Evolutionary conservation across 2,888 invertebrate species (phyloP).

Genomic region (Drosophila fulvimacula): DNA sequence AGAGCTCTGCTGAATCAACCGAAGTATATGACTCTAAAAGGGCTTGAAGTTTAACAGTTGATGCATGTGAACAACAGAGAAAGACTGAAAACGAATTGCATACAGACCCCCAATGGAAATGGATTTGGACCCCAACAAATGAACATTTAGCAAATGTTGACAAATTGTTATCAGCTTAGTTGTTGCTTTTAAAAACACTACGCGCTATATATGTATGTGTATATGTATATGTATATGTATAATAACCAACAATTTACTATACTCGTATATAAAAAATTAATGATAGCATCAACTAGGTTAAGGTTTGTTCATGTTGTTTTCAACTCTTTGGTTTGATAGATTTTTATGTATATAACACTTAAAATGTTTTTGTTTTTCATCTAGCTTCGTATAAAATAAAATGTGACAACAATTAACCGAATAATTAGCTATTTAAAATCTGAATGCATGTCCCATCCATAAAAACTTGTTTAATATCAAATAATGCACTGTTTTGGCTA

Average conservation of each 20-base stretch:
- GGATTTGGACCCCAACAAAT: conserved; percentile 26
- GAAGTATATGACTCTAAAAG: conserved; percentile 5
- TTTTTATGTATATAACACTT: conserved; percentile 72
- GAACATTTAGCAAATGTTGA: conserved; percentile 25
- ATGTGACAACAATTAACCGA: conserved; percentile 76
- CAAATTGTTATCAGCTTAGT: conserved; percentile 55
- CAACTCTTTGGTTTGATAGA: conserved; percentile 71
- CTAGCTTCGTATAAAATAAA: conserved; percentile 65
- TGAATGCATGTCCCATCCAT: conserved; percentile 38
- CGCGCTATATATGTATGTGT: conserved; percentile 60
- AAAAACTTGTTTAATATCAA: conserved; percentile 69
- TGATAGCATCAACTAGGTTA: conserved; percentile 70
- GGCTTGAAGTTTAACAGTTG: conserved; percentile 7
- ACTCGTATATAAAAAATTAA: conserved; percentile 75
- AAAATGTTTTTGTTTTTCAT: conserved; percentile 44
- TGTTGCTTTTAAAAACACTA: conserved; percentile 72
- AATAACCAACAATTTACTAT: conserved; percentile 81
- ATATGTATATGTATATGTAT: conserved; percentile 41
- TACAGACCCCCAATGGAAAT: conserved; percentile 9
- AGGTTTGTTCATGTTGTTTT: conserved; percentile 45
- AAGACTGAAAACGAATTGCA: background rate
- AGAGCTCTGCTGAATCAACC: conserved; percentile 74
- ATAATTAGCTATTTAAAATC: conserved; percentile 78
- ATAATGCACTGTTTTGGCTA: conserved; percentile 73
- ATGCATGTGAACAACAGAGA: conserved; percentile 6